Evolutionary conservation across 2,797 vertebrate species (phyloP), one percentile per base, ranked within the genome.

Genomic region (Gymnothorax reevesii): DNA sequence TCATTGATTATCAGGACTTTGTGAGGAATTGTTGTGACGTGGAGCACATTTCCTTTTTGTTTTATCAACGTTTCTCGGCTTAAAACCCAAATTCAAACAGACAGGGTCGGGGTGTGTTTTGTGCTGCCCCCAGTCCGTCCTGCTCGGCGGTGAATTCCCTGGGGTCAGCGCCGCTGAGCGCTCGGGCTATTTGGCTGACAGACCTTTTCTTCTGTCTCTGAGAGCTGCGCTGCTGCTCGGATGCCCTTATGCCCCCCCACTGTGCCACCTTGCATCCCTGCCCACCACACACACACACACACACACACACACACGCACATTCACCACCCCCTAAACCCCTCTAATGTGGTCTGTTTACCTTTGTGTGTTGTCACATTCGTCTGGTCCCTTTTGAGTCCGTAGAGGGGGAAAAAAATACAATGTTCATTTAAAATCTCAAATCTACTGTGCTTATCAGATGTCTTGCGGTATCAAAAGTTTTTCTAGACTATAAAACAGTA

Each of bases 161-260:
- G 85, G 90, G 91, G 93, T 85, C 88, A 15, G 0, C 92, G 95
- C 96, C 95, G 95, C 96, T 97, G 96, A 95, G 96, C 94, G 93
- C 94, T 96, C 94, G 94, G 93, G 95, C 95, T 94, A 97, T 98
- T 97, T 97, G 97, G 97, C 96, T 96, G 94, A 95, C 95, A 97
- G 95, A 95, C 94, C 96, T 97, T 97, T 97, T 97, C 96, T 96
- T 96, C 95, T 96, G 94, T 87, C 84, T 93, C 97, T 96, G 97
- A 97, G 95, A 95, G 96, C 94, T 95, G 93, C 94, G 88, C 93
- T 96, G 94, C 94, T 96, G 94, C 94, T 94, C 92, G 94, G 95
- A 95, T 95, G 93, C 92, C 57, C 82, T 1, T 60, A 90, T 79
- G 86, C 85, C 80, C 69, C 69, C 62, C 86, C 17, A 17, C n/a